phyloP scores from a whole-genome alignment of 2,797 vertebrate species.

The Mallotus villosus region DNA sequence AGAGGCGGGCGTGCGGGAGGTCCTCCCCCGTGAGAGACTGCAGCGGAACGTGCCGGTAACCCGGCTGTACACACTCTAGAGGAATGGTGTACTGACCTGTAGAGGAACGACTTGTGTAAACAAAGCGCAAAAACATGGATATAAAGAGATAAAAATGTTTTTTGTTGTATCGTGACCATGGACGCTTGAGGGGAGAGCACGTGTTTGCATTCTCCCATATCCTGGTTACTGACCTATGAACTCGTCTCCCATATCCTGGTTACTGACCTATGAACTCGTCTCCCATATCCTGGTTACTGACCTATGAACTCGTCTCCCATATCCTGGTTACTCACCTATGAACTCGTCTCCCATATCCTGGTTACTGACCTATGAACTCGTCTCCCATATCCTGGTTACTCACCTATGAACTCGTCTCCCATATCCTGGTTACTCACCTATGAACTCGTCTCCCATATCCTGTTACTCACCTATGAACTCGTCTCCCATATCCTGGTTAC shows the following conservation, averaged over 20 bases:
- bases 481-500: not conserved
- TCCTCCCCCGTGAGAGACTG: conserved; percentile 89
- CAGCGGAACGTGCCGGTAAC: conserved; percentile 88
- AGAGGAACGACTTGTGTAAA: not conserved
- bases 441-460: too few species aligned
- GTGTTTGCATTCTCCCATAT: not conserved
- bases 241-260: not conserved
- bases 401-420: conserved; percentile 91
- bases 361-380: too few species aligned
- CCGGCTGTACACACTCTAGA: conserved; percentile 91
- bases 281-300: too few species aligned
- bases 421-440: not conserved
- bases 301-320: too few species aligned
- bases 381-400: conserved; percentile 43
- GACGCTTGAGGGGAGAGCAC: not conserved
- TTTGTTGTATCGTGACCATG: too few species aligned
- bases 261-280: conserved; percentile 90
- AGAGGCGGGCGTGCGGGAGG: conserved; percentile 84
- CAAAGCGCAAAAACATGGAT: not conserved
- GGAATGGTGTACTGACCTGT: conserved; percentile 91
- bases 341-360: conserved; percentile 96
- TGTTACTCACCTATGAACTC: too few species aligned
- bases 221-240: too few species aligned
- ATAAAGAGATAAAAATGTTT: not conserved
- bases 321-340: conserved; percentile 75